Percentiles rank a stretch among this genome's conserved stretches.
Conservation (phyloP, 2,888 invertebrate species). For the Amblyteles armatorius region DNA sequence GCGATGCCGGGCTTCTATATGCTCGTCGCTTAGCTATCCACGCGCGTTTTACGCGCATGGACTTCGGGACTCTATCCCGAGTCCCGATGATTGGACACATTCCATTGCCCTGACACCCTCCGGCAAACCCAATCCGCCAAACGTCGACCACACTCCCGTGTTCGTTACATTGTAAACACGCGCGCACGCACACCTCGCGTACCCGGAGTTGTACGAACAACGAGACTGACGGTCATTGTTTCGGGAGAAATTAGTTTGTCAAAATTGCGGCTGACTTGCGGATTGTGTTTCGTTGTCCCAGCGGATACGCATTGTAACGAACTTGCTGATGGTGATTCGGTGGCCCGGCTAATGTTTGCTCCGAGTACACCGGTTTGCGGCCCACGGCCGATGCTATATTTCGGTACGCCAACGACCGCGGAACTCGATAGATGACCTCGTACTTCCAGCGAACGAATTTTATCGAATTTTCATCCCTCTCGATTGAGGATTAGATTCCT, state of each 20-base stretch:
- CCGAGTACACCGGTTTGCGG: not conserved
- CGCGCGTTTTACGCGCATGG: not conserved
- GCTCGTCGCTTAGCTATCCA: conserved; percentile 9
- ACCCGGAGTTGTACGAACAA: conserved; percentile 42
- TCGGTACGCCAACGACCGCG: too few species aligned
- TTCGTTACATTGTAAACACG: not conserved
- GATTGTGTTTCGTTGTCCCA: conserved; percentile 33
- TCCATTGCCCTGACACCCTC: conserved; percentile 32
- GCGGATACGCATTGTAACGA: not conserved
- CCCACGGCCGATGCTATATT: not conserved
- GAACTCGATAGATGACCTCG: not conserved
- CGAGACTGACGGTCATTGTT: conserved; percentile 74
- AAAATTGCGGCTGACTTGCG: conserved; percentile 66
- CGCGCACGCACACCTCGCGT: not conserved
- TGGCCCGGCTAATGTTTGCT: not conserved
- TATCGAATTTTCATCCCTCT: not conserved
- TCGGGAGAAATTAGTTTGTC: conserved; percentile 78
- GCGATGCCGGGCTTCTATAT: not conserved
- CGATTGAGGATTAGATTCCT: not conserved
- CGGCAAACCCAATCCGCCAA: conserved; percentile 24
- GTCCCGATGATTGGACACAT: conserved; percentile 57
- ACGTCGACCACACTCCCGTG: not conserved
- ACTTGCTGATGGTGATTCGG: conserved; percentile 13
- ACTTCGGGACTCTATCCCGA: not conserved
- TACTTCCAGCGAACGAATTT: not conserved